Percentiles rank a stretch among this genome's conserved stretches.
Evolutionary conservation across 2,113 vertebrate species (phyloP).

Genomic region (Heptranchias perlo): DNA sequence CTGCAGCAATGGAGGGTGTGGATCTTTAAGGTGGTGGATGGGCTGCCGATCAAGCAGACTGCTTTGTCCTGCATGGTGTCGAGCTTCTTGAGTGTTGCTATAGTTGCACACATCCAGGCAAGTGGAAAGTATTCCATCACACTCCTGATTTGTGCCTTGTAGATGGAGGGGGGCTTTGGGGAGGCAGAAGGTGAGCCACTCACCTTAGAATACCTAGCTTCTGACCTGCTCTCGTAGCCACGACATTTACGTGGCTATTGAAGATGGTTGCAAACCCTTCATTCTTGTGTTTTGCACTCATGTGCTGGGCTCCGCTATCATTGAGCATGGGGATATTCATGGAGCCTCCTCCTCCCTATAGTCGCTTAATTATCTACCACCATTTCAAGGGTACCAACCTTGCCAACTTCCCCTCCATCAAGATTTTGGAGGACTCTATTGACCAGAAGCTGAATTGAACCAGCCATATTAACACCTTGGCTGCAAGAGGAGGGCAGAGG

Average conservation of each 20-base stretch:
- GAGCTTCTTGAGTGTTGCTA: neutral
- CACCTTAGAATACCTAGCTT: neutral
- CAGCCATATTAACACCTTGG: neutral
- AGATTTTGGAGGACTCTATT: neutral
- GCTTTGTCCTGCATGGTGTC: neutral
- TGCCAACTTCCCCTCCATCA: neutral
- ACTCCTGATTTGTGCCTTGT: neutral
- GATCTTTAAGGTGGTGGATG: neutral
- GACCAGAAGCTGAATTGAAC: neutral
- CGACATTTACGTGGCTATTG: neutral
- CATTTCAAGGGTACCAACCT: too few relatives aligned
- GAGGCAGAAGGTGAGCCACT: neutral
- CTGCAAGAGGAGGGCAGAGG: neutral
- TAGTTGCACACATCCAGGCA: neutral
- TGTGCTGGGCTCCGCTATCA: too few relatives aligned
- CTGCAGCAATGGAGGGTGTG: neutral
- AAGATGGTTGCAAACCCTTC: neutral
- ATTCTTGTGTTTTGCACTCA: neutral
- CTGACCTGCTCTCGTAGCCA: neutral
- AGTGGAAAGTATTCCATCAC: neutral
- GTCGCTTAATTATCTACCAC: neutral
- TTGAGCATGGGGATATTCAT: too few relatives aligned
- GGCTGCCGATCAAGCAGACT: neutral
- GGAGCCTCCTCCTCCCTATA: neutral
- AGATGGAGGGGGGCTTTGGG: neutral